phyloP scores from a whole-genome alignment of 2,797 vertebrate genomes.

The Hippopotamyrus pictus region DNA sequence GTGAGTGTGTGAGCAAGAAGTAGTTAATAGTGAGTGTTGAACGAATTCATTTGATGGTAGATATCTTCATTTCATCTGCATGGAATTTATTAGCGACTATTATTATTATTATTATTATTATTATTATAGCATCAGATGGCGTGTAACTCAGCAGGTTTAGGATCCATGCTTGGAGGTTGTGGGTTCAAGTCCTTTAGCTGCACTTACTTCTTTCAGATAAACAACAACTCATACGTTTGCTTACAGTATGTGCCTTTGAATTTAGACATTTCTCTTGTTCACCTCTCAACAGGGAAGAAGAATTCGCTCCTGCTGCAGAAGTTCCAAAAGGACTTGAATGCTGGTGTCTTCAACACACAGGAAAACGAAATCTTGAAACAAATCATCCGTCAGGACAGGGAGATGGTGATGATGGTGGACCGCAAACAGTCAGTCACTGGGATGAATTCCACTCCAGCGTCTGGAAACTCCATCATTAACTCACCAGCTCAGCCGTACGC shows the following conservation, averaged over 20 bases:
- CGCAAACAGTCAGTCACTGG: slow-evolving; percentile 72
- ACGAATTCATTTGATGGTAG: background rate
- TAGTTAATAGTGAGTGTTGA: background rate
- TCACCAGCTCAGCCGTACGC: slow-evolving; percentile 79
- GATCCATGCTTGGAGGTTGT: background rate
- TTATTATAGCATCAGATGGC: background rate
- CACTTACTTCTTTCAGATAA: background rate
- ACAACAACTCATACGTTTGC: background rate
- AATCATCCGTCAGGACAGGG: slow-evolving; percentile 95
- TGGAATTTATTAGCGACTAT: background rate
- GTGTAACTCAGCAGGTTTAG: background rate
- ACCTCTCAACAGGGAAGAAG: slow-evolving; percentile 83
- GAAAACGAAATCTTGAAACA: slow-evolving; percentile 99
- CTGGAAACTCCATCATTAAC: slow-evolving; percentile 80
- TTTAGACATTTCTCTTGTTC: slow-evolving; percentile 43
- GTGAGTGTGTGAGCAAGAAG: background rate
- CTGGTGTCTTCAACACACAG: slow-evolving; percentile 97
- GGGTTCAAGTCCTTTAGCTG: background rate
- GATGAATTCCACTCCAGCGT: slow-evolving; percentile 73
- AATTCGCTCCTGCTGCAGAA: slow-evolving; percentile 97
- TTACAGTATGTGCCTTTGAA: slow-evolving; percentile 30
- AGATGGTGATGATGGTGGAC: slow-evolving; percentile 89
- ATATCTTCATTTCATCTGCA: background rate
- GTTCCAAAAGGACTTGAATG: slow-evolving; percentile 98
- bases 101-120: background rate